A percentile compares a stretch with the other conserved stretches of the same genome.
Evolutionary conservation across 53 echinoderm and acorn worm genomes (phyloP).

Genomic region (Actinopyga echinites): DNA sequence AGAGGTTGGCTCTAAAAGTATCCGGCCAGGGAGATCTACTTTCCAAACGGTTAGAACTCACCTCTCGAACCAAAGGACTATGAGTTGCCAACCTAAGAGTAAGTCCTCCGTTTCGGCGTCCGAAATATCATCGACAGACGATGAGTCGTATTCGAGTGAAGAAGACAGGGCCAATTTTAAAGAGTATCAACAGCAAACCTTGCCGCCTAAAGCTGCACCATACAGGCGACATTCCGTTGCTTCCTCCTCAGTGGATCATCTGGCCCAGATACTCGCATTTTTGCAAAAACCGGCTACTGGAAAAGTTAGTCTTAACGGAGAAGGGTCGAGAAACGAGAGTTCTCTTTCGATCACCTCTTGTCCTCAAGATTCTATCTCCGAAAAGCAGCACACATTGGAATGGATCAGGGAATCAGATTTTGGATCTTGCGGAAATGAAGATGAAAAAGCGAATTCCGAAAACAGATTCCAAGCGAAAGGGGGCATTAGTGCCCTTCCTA

Average conservation of each 20-base stretch:
- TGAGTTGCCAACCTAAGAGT: not conserved
- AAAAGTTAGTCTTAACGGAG: too few relatives aligned
- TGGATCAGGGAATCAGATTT: not conserved
- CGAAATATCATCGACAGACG: slow-evolving; percentile 16
- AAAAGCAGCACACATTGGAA: not conserved
- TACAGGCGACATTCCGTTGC: slow-evolving; percentile 20
- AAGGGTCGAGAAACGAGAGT: too few relatives aligned
- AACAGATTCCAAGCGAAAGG: not conserved
- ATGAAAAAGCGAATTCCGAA: not conserved
- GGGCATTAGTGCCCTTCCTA: not conserved
- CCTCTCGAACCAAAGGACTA: not conserved
- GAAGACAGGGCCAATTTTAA: not conserved
- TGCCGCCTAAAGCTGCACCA: not conserved
- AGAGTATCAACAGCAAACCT: not conserved
- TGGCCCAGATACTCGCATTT: slow-evolving; percentile 1
- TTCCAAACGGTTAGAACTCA: not conserved
- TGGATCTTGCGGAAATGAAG: not conserved
- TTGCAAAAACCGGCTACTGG: not conserved
- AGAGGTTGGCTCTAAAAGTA: not conserved
- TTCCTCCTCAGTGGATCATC: slow-evolving; percentile 19
- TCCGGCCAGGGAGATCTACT: too few relatives aligned
- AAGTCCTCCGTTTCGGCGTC: not conserved
- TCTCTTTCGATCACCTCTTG: too few relatives aligned
- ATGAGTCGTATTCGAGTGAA: not conserved
- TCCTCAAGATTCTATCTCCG: too few relatives aligned